A percentile compares a stretch with the other conserved stretches of the same genome.
Conservation (phyloP, 1,140 invertebrate genomes). For the Tribolium castaneum region DNA sequence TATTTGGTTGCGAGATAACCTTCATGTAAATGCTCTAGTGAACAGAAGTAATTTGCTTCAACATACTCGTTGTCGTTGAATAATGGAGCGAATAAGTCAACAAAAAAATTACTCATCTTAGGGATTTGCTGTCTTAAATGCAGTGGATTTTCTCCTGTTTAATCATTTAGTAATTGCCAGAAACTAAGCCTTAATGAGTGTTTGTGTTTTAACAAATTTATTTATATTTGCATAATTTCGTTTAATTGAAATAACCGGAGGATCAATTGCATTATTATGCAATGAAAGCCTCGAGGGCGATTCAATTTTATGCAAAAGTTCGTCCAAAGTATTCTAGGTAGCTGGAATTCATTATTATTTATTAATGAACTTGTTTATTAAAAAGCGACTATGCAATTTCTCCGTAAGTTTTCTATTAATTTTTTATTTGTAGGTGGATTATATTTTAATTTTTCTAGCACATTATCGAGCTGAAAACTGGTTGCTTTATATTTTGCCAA, state of each 20-base stretch:
- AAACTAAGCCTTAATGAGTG: too few species aligned
- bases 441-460: too few species aligned
- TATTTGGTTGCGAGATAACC: slow-evolving; percentile 7
- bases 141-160: neutral
- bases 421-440: neutral
- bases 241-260: too few species aligned
- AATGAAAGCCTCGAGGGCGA: neutral
- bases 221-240: too few species aligned
- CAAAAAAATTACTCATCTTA: neutral
- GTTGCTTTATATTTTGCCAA: too few species aligned
- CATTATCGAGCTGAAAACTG: too few species aligned
- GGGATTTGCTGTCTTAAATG: neutral
- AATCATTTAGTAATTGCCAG: too few species aligned
- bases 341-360: too few species aligned
- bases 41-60: slow-evolving; percentile 10
- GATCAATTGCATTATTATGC: neutral
- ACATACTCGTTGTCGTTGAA: neutral
- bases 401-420: neutral
- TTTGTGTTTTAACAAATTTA: too few species aligned
- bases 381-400: too few species aligned
- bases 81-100: neutral
- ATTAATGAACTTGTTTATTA: neutral
- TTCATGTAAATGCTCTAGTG: slow-evolving; percentile 18
- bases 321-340: neutral
- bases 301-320: neutral